phyloP scores from a whole-genome alignment of 2,888 invertebrate species.

The Gandaritis pyraliata region DNA sequence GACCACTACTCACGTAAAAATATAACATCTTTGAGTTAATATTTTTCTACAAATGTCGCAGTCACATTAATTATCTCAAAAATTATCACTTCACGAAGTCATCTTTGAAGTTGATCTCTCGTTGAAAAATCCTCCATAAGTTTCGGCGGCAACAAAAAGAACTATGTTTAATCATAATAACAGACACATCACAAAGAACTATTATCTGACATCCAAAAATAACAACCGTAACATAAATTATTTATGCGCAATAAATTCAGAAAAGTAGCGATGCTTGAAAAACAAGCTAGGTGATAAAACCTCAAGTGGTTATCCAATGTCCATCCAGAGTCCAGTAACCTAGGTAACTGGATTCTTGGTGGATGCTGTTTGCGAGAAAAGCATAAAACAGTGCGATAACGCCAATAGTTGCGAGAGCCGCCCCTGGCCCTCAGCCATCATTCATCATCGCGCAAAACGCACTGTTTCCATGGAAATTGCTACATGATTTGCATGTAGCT shows the following conservation, averaged over 20 bases:
- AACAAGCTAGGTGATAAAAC: slow-evolving; percentile 54
- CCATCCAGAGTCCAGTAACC: too few relatives aligned
- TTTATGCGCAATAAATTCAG: slow-evolving; percentile 50
- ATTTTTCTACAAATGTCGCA: slow-evolving; percentile 26
- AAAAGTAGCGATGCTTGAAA: slow-evolving; percentile 49
- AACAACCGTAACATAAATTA: slow-evolving; percentile 65
- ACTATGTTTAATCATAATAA: slow-evolving; percentile 67
- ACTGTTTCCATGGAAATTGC: slow-evolving; percentile 61
- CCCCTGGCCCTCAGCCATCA: slow-evolving; percentile 48
- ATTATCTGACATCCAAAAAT: slow-evolving; percentile 64
- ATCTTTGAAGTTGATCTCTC: slow-evolving; percentile 65
- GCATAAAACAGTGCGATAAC: slow-evolving; percentile 62
- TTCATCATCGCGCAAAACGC: slow-evolving; percentile 56
- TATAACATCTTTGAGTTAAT: slow-evolving; percentile 22
- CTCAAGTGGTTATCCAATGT: slow-evolving; percentile 49
- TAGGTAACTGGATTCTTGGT: slow-evolving; percentile 48
- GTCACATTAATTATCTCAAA: slow-evolving; percentile 42
- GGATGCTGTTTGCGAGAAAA: slow-evolving; percentile 56
- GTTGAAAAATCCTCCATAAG: slow-evolving; percentile 65
- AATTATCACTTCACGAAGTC: slow-evolving; percentile 37
- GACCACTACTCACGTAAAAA: slow-evolving; percentile 25
- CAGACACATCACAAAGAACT: slow-evolving; percentile 63
- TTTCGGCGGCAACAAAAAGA: slow-evolving; percentile 63
- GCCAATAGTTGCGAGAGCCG: slow-evolving; percentile 52
- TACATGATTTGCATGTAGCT: slow-evolving; percentile 58